Percentiles rank a stretch among this genome's conserved stretches.
These are phyloP conservation scores for Acanthaster planci DNA, from an alignment of 35 echinoderm and acorn worm genomes.

Conservation along the genomic window DNA sequence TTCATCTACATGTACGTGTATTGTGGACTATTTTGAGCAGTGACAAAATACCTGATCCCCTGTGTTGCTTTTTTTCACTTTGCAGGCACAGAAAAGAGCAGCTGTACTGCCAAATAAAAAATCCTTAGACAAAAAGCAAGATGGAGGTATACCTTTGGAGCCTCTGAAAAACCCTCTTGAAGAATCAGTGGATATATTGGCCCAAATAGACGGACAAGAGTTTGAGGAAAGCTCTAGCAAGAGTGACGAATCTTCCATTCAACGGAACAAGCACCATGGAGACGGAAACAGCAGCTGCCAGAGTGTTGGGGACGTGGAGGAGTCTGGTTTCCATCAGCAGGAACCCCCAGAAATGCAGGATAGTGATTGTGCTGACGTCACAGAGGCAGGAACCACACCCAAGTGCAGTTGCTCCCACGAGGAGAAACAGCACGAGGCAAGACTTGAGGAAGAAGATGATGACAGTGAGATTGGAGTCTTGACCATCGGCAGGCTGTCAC, in stretches of 20 bases:
- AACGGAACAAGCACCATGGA: too few species aligned
- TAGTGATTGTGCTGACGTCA: not conserved
- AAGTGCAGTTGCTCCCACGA: not conserved
- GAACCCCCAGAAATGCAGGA: not conserved
- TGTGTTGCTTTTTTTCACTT: not conserved
- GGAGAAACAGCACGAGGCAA: too few species aligned
- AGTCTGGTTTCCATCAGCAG: too few species aligned
- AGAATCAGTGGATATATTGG: too few species aligned
- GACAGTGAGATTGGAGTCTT: not conserved
- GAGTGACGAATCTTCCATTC: too few species aligned
- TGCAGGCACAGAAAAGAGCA: conserved; percentile 21
- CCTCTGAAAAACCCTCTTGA: too few species aligned
- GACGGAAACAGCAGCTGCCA: too few species aligned
- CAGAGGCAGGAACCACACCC: not conserved
- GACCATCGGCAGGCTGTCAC: not conserved
- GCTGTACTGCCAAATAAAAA: not conserved
- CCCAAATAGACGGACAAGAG: too few species aligned
- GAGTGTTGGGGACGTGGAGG: too few species aligned
- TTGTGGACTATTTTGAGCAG: too few species aligned
- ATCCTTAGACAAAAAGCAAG: not conserved
- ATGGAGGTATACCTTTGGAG: not conserved
- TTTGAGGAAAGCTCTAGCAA: too few species aligned
- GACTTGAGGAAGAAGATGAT: not conserved
- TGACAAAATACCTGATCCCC: not conserved
- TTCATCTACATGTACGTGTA: too few species aligned